Evolutionary conservation across 2,888 invertebrate species (phyloP).

Genomic region (Ferdinandea cuprea): DNA sequence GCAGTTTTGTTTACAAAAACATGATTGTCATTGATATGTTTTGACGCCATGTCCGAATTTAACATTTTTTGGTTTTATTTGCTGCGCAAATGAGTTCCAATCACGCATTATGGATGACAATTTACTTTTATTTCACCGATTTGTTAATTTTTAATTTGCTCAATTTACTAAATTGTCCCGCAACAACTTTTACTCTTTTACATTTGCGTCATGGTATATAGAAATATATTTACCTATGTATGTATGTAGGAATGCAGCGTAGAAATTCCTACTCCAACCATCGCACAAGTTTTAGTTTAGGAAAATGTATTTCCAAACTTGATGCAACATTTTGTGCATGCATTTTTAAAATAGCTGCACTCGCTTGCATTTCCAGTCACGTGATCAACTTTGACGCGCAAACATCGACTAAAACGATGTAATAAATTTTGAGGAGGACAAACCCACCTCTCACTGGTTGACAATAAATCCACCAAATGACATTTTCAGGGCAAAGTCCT

Average conservation of each 20-base stretch:
- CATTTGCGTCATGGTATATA: not conserved
- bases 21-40: not conserved
- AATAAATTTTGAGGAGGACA: constrained; percentile 28
- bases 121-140: no score
- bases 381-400: constrained; percentile 42
- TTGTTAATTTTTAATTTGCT: not conserved
- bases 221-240: not conserved
- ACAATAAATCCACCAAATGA: constrained; percentile 65
- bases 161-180: not conserved
- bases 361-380: constrained; percentile 32
- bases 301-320: not conserved
- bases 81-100: no score
- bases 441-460: constrained; percentile 10
- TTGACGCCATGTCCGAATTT: not conserved
- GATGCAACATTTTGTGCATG: constrained; percentile 8
- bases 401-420: constrained; percentile 25
- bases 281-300: no score
- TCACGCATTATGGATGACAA: no score
- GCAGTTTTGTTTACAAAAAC: not conserved
- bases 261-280: not conserved
- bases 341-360: constrained; percentile 42
- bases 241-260: not conserved
- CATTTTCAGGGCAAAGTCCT: constrained; percentile 45
- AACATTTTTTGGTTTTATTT: no score
- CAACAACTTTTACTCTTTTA: constrained; percentile 1